Evolutionary conservation across 2,888 invertebrate genomes (phyloP), one percentile per base, ranked within the genome.

Genomic region (Disparrhopalites patrizii): DNA sequence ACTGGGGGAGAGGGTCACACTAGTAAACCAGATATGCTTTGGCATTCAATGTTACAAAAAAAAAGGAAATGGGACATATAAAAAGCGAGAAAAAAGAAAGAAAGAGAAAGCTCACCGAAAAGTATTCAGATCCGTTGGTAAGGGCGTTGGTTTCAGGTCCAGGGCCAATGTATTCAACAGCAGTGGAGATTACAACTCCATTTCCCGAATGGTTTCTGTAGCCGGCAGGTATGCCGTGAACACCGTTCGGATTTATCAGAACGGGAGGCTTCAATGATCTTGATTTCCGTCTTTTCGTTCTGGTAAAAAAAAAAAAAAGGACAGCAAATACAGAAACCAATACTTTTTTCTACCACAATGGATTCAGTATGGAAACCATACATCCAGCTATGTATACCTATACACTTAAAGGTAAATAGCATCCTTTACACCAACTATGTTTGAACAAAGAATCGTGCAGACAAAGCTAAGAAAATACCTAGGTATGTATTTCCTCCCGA

Each of bases 101-200:
- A 27, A 3, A 38, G 1, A 18, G 8, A 20, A 15, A 5, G 18
- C 62, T 52, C 28, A 63, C 62, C 27, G 40, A 30, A 23, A 52
- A 27, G 30, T 60, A 60, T 28, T 63, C 62, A 2, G 51, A 15
- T 7, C 27, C 25, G 23, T 13, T 3, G 13, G 18, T 30, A 36
- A 54, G 62, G 54, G 55, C 62, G 54, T 60, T 40, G 60, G 18
- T 60, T n/a, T 47, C 31, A 60, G 25, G 4, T 5, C 36, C 30
- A 8, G 65, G 57, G 10, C 50, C 25, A 23, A 65, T 20, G 27
- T 72, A 71, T 0, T 70, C 73, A 15, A 69, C 66, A 7, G 20
- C 60, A n/a, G 40, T 54, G n/a, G 69, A 66, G 15, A 68, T 62
- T 13, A 69, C 61, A 33, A 60, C 68, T 10, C 68, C 67, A 43